These are phyloP conservation scores for Nymphalis polychloros DNA, from an alignment of 2,888 invertebrate species.

Conservation along the genomic window DNA sequence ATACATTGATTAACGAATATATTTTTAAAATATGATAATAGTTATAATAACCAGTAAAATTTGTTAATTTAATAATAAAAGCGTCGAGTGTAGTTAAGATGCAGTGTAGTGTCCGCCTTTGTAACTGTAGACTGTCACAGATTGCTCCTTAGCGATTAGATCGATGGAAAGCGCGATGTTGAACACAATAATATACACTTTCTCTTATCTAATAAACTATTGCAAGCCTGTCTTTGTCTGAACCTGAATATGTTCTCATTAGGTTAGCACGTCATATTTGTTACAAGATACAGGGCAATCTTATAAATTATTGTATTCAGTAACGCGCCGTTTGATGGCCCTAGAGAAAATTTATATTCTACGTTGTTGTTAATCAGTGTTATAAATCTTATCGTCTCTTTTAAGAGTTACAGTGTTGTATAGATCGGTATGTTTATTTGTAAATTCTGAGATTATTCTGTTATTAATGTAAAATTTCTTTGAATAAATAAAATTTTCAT, in stretches of 20 bases:
- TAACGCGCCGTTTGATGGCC: constrained; percentile 65
- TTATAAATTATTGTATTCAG: constrained; percentile 60
- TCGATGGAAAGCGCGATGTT: constrained; percentile 58
- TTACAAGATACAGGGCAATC: constrained; percentile 35
- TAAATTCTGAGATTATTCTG: constrained; percentile 79
- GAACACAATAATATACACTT: constrained; percentile 55
- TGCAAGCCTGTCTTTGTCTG: constrained; percentile 6
- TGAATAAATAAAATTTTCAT: constrained; percentile 80
- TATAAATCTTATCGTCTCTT: constrained; percentile 79
- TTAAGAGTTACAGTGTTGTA: constrained; percentile 81
- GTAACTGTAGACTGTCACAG: constrained; percentile 74
- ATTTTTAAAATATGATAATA: not conserved
- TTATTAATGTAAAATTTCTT: constrained; percentile 80
- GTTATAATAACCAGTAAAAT: not conserved
- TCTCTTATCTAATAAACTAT: constrained; percentile 6
- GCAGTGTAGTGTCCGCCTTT: constrained; percentile 74
- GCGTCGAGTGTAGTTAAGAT: constrained; percentile 55
- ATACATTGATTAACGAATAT: too few relatives aligned
- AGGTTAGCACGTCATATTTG: constrained; percentile 21
- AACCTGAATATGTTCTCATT: constrained; percentile 16
- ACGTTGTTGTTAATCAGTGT: constrained; percentile 81
- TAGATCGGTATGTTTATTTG: constrained; percentile 79
- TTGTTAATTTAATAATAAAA: not conserved
- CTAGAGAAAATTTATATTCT: constrained; percentile 71
- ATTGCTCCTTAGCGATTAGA: constrained; percentile 75